Conservation (phyloP, 2,113 vertebrate genomes). For the Sylvilagus bachmani region DNA sequence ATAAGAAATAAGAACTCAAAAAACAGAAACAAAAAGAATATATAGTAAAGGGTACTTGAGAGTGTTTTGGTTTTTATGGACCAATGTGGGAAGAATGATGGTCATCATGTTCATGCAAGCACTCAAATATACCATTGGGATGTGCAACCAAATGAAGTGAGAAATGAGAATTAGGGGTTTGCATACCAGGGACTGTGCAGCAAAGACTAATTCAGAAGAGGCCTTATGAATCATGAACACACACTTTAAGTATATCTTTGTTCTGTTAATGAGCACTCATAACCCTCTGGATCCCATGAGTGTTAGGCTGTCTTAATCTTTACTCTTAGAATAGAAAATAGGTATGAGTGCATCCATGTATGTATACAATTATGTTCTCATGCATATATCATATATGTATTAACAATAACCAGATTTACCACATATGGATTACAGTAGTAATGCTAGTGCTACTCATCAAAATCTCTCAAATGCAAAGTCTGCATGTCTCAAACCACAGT, state of each 20-base stretch:
- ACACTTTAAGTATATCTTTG: background rate
- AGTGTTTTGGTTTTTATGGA: too few species aligned
- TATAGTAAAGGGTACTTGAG: too few species aligned
- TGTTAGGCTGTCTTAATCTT: background rate
- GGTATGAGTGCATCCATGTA: background rate
- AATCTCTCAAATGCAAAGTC: background rate
- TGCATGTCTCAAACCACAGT: background rate
- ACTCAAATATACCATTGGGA: too few species aligned
- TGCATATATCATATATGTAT: rapidly evolving
- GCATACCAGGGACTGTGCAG: too few species aligned
- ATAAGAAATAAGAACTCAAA: too few species aligned
- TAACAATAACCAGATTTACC: background rate
- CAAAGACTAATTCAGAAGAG: background rate
- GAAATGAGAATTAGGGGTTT: too few species aligned
- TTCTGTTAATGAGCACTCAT: background rate
- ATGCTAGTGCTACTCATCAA: background rate
- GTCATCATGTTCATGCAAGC: too few species aligned
- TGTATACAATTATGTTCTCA: background rate
- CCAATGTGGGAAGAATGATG: too few species aligned
- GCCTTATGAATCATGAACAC: background rate
- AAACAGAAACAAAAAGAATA: too few species aligned
- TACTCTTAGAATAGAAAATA: background rate
- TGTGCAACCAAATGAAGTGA: too few species aligned
- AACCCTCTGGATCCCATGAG: background rate
- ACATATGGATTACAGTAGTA: background rate